Evolutionary conservation across 2,113 vertebrate species (phyloP).

Genomic region (Desmodus rotundus): DNA sequence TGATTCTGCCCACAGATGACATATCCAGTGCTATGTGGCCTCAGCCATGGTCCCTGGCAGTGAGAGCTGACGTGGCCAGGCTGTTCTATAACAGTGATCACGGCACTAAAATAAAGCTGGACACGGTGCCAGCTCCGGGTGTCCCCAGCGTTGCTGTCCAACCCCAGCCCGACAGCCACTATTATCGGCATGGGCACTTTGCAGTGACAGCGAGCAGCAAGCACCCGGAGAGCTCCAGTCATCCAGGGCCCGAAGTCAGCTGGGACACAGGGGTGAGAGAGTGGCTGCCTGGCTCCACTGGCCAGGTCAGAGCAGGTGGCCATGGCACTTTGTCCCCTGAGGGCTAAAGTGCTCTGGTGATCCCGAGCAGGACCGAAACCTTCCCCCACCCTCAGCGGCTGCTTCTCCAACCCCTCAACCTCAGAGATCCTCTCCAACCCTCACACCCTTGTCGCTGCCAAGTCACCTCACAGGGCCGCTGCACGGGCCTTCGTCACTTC

Average conservation of each 20-base stretch:
- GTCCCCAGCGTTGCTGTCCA: not conserved
- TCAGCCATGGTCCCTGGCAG: not conserved
- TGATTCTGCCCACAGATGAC: not conserved
- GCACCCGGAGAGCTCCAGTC: not conserved
- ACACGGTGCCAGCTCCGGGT: fast-evolving
- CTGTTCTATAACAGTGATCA: not conserved
- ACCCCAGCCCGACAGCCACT: not conserved
- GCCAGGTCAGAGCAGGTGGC: not conserved
- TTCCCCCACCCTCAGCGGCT: not conserved
- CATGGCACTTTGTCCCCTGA: not conserved
- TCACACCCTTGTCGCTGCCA: not conserved
- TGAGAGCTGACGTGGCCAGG: not conserved
- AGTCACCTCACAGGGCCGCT: not conserved
- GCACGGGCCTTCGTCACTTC: not conserved
- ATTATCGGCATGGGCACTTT: fast-evolving
- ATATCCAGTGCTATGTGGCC: fast-evolving
- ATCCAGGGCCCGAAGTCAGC: not conserved
- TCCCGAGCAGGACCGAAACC: not conserved
- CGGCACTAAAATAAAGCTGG: not conserved
- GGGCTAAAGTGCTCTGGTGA: not conserved
- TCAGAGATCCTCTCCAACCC: not conserved
- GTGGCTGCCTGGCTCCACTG: not conserved
- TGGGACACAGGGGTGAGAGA: not conserved
- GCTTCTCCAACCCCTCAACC: not conserved
- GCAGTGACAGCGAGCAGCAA: too few species aligned